Evolutionary conservation across 2,888 invertebrate species (phyloP).

Genomic region (Parascotia fuliginaria): DNA sequence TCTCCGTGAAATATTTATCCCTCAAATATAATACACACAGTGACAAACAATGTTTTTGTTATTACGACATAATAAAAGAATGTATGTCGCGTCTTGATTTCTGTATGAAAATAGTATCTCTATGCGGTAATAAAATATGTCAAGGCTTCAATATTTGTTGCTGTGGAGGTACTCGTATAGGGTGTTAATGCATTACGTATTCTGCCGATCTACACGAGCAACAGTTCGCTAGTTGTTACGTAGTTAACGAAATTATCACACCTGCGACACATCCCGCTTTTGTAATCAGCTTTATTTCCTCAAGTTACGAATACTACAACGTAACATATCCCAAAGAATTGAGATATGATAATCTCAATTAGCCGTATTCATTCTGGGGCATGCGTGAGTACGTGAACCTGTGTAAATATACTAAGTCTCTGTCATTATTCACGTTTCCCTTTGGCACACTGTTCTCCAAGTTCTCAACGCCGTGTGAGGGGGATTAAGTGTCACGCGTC

Average conservation of each 20-base stretch:
- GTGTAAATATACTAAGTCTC: conserved; percentile 51
- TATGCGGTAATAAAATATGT: conserved; percentile 38
- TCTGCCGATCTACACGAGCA: conserved; percentile 27
- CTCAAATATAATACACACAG: conserved; percentile 23
- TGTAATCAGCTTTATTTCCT: conserved; percentile 18
- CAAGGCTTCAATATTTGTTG: conserved; percentile 38
- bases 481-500: conserved; percentile 68
- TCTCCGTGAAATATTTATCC: conserved; percentile 23
- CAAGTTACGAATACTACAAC: conserved; percentile 3
- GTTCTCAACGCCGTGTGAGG: conserved; percentile 59
- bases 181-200: conserved; percentile 38
- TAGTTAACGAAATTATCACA: conserved; percentile 43
- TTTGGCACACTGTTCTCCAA: conserved; percentile 61
- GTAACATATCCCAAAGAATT: conserved; percentile 14
- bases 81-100: conserved; percentile 15
- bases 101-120: conserved; percentile 40
- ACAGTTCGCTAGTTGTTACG: conserved; percentile 39
- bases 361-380: conserved; percentile 28
- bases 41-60: conserved; percentile 20
- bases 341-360: conserved; percentile 33
- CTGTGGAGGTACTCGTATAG: conserved; percentile 21
- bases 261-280: conserved; percentile 31
- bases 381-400: conserved; percentile 43
- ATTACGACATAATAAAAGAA: conserved; percentile 31
- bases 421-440: conserved; percentile 72